Evolutionary conservation across 2,888 invertebrate genomes (phyloP).

Genomic region (Mesorhabditis sp.): DNA sequence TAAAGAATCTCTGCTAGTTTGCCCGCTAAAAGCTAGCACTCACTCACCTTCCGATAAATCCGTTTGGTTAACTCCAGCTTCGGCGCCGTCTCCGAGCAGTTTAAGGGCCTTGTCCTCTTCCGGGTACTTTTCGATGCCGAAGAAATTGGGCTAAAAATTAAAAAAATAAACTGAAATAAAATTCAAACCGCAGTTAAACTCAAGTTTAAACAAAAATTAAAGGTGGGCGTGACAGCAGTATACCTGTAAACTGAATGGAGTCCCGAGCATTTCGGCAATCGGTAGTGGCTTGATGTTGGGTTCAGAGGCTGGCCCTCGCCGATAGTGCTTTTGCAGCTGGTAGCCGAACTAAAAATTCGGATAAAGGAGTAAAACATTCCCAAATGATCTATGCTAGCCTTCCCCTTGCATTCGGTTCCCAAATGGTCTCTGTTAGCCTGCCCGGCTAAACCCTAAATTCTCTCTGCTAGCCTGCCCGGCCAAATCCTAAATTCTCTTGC

Average conservation of each 20-base stretch:
- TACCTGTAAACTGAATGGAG: constrained; percentile 30
- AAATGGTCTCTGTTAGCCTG: background rate
- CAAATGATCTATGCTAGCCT: background rate
- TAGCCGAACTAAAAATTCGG: background rate
- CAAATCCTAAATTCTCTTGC: too few relatives aligned
- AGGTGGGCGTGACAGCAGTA: too few relatives aligned
- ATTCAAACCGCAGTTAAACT: too few relatives aligned
- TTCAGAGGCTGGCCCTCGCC: background rate
- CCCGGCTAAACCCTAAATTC: background rate
- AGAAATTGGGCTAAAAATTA: constrained; percentile 50
- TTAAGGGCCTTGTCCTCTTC: constrained; percentile 11
- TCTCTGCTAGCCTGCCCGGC: too few relatives aligned
- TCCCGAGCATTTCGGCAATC: constrained; percentile 30
- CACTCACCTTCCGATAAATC: background rate
- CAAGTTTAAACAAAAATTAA: too few relatives aligned
- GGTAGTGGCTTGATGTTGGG: constrained; percentile 36
- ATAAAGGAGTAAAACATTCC: background rate
- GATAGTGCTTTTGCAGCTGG: background rate
- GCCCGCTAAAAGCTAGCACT: too few relatives aligned
- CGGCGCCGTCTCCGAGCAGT: background rate
- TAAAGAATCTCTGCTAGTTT: too few relatives aligned
- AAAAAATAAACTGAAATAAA: constrained; percentile 17
- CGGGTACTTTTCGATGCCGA: constrained; percentile 39
- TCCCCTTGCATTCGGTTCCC: background rate
- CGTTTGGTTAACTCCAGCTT: background rate